Base-by-base conservation (phyloP, 1,140 invertebrate species). In the Anthonomus grandis region DNA sequence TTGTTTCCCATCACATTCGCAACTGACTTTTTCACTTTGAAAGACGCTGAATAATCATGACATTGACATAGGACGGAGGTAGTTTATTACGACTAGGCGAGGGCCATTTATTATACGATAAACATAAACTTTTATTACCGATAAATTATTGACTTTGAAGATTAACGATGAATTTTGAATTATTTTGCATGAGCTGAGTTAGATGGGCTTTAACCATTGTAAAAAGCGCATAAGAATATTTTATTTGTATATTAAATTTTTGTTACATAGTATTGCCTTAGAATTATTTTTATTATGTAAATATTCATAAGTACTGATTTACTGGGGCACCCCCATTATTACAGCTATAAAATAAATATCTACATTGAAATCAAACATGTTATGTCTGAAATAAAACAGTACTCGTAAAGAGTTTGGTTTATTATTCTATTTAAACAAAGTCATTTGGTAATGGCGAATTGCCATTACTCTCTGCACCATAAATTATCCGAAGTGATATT, bases 371-470 rank as follows among this genome's bases (percentile, higher is more conserved):
- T n/a, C n/a, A 42, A 42, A 42, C 5, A 5, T 4, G 39, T 34
- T 31, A 6, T 12, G 37, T 19, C 37, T 36, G 41, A 52, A 52
- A 52, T 52, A 52, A 52, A 42, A 34, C 21, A 34, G 21, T 50
- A 37, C 39, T 37, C n/a, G 49, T 25, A 27, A 42, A 52, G 25
- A 18, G 36, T 50, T 50, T 21, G 15, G 2, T 38, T n/a, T n/a
- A 22, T 17, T 38, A 48, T 50, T 57, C 55, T 49, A 50, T 51
- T 52, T 52, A 48, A 59, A 59, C 57, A 59, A 52, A 59, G 39
- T 53, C 57, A 59, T 52, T 59, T 52, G 53, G 39, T 53, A 59
- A 59, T 59, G 49, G 48, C 22, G 49, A 52, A 59, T 44, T 38
- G 49, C 48, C 41, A 59, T 59, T 52, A 51, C 34, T 59, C 46